Percentiles rank a stretch among this genome's conserved stretches.
Conservation (phyloP, 2,797 vertebrate genomes). For the Pogoniulus pusillus region DNA sequence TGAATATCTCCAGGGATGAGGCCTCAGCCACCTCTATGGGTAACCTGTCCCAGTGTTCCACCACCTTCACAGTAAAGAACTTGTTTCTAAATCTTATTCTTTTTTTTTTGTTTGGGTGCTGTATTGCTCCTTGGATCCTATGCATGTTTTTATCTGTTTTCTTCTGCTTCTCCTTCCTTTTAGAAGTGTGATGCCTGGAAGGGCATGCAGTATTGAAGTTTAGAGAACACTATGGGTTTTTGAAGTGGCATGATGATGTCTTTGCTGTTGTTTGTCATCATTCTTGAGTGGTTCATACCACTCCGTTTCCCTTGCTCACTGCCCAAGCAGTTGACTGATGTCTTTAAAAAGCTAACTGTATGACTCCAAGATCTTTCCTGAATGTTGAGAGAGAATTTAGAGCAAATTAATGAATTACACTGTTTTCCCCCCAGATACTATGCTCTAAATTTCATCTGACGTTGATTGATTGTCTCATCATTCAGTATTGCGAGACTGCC, state of each 20-base stretch:
- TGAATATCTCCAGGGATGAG: too few relatives aligned
- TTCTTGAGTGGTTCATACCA: background rate
- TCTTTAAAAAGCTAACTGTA: background rate
- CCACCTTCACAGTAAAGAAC: too few relatives aligned
- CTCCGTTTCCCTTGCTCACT: background rate
- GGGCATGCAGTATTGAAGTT: background rate
- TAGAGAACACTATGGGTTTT: background rate
- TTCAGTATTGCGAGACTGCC: conserved; percentile 8
- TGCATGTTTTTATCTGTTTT: background rate
- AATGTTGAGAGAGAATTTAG: background rate
- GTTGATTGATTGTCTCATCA: background rate
- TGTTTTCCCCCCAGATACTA: background rate
- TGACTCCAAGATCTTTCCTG: background rate
- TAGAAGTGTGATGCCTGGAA: background rate
- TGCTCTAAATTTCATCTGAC: background rate
- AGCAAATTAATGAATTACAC: background rate
- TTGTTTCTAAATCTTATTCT: too few relatives aligned
- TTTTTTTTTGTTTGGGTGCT: background rate
- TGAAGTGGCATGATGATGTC: background rate
- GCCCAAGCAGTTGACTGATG: background rate
- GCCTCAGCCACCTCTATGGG: too few relatives aligned
- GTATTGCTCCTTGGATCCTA: background rate
- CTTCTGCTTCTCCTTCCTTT: background rate
- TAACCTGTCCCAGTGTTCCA: too few relatives aligned
- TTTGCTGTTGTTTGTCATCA: background rate